Base-by-base conservation (phyloP, 2,113 vertebrate genomes). In the Cathartes aura region DNA sequence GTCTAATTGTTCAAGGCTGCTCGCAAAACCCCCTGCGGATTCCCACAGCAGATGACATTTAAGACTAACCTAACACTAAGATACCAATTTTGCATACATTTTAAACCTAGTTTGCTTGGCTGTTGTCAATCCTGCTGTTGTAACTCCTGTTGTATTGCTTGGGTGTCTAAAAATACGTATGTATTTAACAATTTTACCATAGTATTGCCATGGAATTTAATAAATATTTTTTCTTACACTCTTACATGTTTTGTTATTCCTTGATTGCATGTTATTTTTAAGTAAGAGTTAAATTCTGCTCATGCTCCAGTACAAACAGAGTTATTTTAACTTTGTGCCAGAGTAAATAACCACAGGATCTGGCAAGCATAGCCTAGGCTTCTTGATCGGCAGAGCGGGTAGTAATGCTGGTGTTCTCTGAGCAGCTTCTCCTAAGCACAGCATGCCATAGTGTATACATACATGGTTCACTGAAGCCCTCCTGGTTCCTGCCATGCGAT, bases 181-280 rank as follows among this genome's bases (percentile, higher is more conserved):
- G 98, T 98, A 93, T 98, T 98, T 98, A 98, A 98, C 97, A 95
- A 70, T 98, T 98, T 98, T 98, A 93, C 95, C 91, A 93, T 98
- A 97, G 94, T 98, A 98, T 96, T 98, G 98, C 97, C 95, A 98
- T 98, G 98, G 89, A 96, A 97, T 97, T 97, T 97, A 98, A 98
- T 98, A 98, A 98, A 98, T 98, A 98, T 98, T 98, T 98, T 98
- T 98, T 98, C 98, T 98, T 98, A 98, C 96, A 96, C 70, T 92
- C 93, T 93, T 95, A 97, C 0, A 92, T 74, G 86, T 96, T 86
- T 90, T 90, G 40, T 50, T 78, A 68, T 96, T 97, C 56, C 32
- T 95, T 95, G 71, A 84, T 91, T 94, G 84, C 86, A 86, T 81
- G 42, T 72, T 85, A 8, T 58, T 90, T 96, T 90, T 50, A 87